These are phyloP conservation scores for Lampropteryx suffumata DNA, from an alignment of 2,888 invertebrate species.

Conservation along the genomic window DNA sequence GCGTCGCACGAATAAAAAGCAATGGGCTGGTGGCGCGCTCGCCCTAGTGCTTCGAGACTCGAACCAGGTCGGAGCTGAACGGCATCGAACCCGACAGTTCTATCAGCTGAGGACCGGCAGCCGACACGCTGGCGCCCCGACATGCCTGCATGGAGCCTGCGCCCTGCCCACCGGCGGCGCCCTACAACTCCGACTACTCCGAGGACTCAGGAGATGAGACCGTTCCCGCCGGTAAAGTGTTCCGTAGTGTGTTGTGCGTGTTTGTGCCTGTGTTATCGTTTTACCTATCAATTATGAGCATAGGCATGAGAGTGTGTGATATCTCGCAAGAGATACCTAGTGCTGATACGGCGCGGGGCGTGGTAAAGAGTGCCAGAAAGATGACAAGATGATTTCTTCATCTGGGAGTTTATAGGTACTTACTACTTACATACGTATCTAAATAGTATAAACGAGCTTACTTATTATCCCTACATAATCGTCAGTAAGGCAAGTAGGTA, in stretches of 20 bases:
- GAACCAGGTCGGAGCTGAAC: constrained; percentile 23
- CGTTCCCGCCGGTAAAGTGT: constrained; percentile 76
- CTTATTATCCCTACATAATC: no score
- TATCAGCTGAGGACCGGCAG: constrained; percentile 25
- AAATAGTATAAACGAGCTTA: no score
- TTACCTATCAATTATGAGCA: no score
- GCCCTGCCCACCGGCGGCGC: constrained; percentile 44
- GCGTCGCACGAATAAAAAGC: constrained; percentile 63
- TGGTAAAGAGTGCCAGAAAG: no score
- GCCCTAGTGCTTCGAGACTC: constrained; percentile 55
- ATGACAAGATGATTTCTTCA: no score
- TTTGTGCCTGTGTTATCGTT: no score
- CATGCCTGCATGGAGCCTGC: constrained; percentile 74
- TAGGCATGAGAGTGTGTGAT: background rate
- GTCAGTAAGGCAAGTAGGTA: no score
- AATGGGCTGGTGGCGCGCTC: constrained; percentile 52
- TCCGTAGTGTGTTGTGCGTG: constrained; percentile 6
- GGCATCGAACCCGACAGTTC: background rate
- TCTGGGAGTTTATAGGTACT: no score
- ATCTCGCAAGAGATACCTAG: no score
- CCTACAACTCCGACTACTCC: constrained; percentile 49
- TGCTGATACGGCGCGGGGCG: no score
- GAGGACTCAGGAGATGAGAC: constrained; percentile 66
- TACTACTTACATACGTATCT: no score
- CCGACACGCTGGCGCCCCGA: constrained; percentile 69